Percentiles rank a stretch among this genome's conserved stretches.
These are phyloP conservation scores for Pilophorus perplexus DNA, from an alignment of 2,888 invertebrate genomes.

Conservation along the genomic window DNA sequence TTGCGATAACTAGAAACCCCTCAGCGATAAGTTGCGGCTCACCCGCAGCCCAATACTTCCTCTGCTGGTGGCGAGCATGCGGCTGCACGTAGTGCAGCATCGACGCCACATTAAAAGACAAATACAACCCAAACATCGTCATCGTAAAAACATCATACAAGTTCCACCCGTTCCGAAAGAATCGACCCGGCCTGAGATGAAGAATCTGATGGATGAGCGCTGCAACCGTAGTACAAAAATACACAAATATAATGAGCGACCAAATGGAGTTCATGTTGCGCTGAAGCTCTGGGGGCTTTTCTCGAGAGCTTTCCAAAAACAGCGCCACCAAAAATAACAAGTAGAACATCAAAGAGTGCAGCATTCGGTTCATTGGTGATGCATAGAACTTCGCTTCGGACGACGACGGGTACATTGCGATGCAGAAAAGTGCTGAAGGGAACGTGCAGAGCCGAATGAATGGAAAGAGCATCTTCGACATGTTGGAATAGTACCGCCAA, in stretches of 20 bases:
- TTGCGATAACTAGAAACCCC: constrained; percentile 64
- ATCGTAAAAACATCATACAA: neutral
- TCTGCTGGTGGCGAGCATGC: constrained; percentile 54
- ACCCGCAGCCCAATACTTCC: constrained; percentile 64
- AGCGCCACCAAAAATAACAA: constrained; percentile 61
- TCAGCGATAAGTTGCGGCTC: constrained; percentile 66
- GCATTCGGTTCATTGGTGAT: constrained; percentile 69
- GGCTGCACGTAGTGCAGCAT: neutral
- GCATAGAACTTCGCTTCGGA: constrained; percentile 58
- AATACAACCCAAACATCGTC: neutral
- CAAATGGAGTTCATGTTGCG: neutral
- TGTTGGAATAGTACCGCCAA: constrained; percentile 8
- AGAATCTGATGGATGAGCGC: neutral
- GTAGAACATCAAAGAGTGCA: constrained; percentile 67
- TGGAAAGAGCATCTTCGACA: neutral
- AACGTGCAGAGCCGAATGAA: constrained; percentile 54
- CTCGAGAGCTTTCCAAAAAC: constrained; percentile 54
- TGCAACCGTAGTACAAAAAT: neutral
- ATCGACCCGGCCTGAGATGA: neutral
- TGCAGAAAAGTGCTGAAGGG: constrained; percentile 55
- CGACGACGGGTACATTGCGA: constrained; percentile 55
- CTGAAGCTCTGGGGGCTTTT: neutral
- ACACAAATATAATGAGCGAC: neutral
- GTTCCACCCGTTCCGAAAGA: neutral
- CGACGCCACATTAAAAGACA: neutral